These are phyloP conservation scores for Lysandra bellargus DNA, from an alignment of 2,888 invertebrate species.

Conservation along the genomic window DNA sequence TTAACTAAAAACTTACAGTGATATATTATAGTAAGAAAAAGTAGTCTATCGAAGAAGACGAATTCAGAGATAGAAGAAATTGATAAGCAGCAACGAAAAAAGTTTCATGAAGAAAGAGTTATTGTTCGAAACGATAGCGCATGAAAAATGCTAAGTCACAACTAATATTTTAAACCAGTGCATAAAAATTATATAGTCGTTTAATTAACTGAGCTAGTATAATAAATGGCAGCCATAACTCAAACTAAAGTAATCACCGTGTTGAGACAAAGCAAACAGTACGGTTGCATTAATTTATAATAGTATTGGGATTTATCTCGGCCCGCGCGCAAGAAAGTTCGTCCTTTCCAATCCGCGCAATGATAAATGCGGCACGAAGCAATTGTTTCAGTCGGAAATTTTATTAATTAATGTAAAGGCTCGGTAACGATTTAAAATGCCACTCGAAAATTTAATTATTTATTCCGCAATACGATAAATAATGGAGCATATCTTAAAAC, in stretches of 20 bases:
- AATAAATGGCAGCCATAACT: constrained; percentile 9
- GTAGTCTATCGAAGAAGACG: too few species aligned
- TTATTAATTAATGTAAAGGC: constrained; percentile 46
- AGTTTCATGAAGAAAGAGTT: too few species aligned
- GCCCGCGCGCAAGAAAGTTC: constrained; percentile 40
- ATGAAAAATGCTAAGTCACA: background rate
- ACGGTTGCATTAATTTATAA: constrained; percentile 37
- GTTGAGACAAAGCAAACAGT: constrained; percentile 32
- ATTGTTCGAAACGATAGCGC: background rate
- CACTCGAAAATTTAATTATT: constrained; percentile 40
- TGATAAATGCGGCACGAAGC: constrained; percentile 47
- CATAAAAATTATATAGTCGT: background rate
- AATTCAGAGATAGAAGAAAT: too few species aligned
- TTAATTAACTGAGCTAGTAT: background rate
- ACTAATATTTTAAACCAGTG: background rate
- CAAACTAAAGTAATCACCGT: constrained; percentile 5
- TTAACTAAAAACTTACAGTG: too few species aligned
- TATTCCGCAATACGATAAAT: constrained; percentile 40
- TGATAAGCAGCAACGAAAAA: too few species aligned
- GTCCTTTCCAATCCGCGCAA: constrained; percentile 44
- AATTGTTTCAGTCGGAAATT: constrained; percentile 46
- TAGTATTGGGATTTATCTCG: constrained; percentile 41
- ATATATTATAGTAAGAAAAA: too few species aligned
- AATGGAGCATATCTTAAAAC: constrained; percentile 41
- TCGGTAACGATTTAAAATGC: constrained; percentile 44